phyloP scores from a whole-genome alignment of 2,797 vertebrate species.

The Rhinoraja longicauda region DNA sequence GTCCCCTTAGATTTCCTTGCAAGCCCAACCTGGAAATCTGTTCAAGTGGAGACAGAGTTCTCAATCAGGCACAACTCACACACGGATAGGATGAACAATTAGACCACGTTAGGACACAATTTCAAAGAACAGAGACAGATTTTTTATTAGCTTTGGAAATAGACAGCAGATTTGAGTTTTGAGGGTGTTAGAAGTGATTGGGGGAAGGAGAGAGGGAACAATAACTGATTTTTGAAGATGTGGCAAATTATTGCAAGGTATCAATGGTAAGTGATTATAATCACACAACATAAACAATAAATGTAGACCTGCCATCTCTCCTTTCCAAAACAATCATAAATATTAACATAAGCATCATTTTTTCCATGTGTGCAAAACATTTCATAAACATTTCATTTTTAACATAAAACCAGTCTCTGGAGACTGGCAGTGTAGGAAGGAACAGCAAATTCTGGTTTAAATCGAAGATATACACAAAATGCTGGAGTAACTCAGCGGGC shows the following conservation, averaged over 20 bases:
- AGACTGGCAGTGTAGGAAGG: background rate
- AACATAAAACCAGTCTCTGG: background rate
- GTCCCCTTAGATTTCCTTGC: no score
- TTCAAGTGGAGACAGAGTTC: no score
- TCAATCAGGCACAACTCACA: no score
- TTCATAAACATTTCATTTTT: background rate
- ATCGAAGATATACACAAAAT: no score
- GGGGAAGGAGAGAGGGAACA: background rate
- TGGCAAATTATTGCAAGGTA: background rate
- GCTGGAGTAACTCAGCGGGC: no score
- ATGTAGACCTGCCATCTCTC: background rate
- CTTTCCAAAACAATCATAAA: background rate
- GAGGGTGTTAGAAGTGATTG: background rate
- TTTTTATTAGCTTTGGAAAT: background rate
- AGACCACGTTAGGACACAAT: background rate
- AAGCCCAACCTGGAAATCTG: no score
- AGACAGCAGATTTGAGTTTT: background rate
- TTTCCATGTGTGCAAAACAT: background rate
- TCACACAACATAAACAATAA: background rate
- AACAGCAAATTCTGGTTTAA: no score
- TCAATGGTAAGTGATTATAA: background rate
- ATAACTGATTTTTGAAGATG: background rate
- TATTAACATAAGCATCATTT: background rate
- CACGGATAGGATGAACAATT: background rate
- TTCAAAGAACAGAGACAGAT: background rate